Evolutionary conservation across 2,888 invertebrate genomes (phyloP).

Genomic region (Pristionchus fissidentatus): DNA sequence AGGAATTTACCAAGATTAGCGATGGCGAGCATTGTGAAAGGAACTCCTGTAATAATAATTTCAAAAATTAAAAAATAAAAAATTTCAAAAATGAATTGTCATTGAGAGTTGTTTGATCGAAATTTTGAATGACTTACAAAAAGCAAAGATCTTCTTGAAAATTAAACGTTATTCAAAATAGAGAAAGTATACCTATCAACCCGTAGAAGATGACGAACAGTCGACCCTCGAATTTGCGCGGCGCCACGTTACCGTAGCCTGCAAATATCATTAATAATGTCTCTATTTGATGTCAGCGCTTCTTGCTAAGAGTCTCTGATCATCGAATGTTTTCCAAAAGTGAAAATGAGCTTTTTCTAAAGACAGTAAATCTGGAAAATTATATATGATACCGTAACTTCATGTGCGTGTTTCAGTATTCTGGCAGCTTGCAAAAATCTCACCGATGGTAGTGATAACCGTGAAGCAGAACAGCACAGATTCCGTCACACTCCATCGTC

Average conservation of each 20-base stretch:
- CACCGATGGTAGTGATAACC: constrained; percentile 72
- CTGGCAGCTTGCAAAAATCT: neutral
- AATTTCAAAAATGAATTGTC: too few relatives aligned
- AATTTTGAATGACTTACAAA: too few relatives aligned
- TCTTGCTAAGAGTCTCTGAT: too few relatives aligned
- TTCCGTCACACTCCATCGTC: constrained; percentile 67
- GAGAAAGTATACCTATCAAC: constrained; percentile 57
- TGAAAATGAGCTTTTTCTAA: too few relatives aligned
- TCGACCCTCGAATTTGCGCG: constrained; percentile 66
- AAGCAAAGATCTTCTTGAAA: too few relatives aligned
- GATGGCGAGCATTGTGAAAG: constrained; percentile 72
- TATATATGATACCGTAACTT: neutral
- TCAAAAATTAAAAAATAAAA: too few relatives aligned
- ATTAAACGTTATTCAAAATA: neutral
- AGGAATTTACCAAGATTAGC: constrained; percentile 73
- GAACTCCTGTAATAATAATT: constrained; percentile 54
- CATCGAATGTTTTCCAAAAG: too few relatives aligned
- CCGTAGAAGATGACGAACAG: constrained; percentile 73
- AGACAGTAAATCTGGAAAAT: too few relatives aligned
- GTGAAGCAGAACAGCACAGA: constrained; percentile 73
- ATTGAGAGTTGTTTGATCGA: neutral
- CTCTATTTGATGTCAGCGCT: neutral
- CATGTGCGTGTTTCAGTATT: neutral
- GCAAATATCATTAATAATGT: neutral
- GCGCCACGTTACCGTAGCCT: constrained; percentile 74